These are phyloP conservation scores for Microtus obscurus DNA, from an alignment of 2,797 vertebrate genomes.

Conservation along the genomic window DNA sequence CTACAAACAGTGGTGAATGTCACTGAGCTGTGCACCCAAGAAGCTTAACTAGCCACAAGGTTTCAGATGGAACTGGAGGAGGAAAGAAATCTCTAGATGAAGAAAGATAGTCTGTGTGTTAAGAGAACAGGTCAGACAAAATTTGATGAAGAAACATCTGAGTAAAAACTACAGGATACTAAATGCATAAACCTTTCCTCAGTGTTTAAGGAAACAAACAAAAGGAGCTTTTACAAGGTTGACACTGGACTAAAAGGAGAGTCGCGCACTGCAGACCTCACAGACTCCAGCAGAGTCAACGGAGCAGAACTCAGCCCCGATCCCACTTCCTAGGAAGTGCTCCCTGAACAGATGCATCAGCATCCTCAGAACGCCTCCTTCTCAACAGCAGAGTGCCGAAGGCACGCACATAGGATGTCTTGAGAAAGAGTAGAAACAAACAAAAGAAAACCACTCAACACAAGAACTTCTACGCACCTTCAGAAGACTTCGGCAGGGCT, in stretches of 20 bases:
- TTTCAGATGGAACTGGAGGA: background rate
- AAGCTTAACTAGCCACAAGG: background rate
- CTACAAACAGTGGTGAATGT: background rate
- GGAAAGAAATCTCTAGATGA: conserved; percentile 8
- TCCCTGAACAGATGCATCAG: background rate
- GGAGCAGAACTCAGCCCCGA: background rate
- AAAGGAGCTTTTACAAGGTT: background rate
- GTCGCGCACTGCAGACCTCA: background rate
- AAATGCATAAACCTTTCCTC: conserved; percentile 20
- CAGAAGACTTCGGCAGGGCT: background rate
- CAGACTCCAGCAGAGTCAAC: background rate
- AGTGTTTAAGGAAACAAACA: background rate
- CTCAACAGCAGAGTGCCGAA: background rate
- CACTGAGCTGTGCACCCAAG: background rate
- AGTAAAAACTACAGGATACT: background rate
- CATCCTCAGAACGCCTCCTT: background rate
- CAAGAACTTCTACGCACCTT: conserved; percentile 30
- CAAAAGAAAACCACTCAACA: background rate
- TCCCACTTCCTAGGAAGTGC: background rate
- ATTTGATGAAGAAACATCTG: background rate
- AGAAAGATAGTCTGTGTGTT: background rate
- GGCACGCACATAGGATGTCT: background rate
- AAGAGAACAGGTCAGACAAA: conserved; percentile 6
- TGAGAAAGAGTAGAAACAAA: background rate
- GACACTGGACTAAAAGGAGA: background rate